Base-by-base conservation (phyloP, 2,888 invertebrate species). In the Cacoxenus indagator region DNA sequence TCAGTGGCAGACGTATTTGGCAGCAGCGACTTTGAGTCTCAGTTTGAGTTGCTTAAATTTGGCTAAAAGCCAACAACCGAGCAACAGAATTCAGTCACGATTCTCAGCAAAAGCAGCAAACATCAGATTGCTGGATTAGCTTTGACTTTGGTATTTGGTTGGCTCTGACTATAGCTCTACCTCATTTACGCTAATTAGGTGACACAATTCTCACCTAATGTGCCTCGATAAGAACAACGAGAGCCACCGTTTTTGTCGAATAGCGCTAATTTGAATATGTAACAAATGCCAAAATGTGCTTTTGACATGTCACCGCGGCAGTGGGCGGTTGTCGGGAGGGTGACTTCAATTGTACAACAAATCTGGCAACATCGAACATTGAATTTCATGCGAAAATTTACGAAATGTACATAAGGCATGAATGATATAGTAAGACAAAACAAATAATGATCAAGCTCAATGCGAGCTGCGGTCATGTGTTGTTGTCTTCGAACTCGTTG, bases 171-270 rank as follows among this genome's bases (percentile, higher is more conserved):
- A n/a, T n/a, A n/a, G n/a, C n/a, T n/a, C n/a, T n/a, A n/a, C n/a
- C 57, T 76, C 80, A 82, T 80, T 82, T 85, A 85, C 80, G 86
- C 83, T 86, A 86, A 86, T 85, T 85, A 85, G 80, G 86, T 86
- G 86, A 85, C 86, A 86, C 86, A 86, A 86, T 86, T 86, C 86
- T 84, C 85, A 86, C 84, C 83, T 84, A 84, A 84, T 84, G 84
- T 85, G 78, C 70, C 74, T 78, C 75, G 80, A 80, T 80, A 80
- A 81, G 48, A n/a, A 48, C 9, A 8, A 48, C 19, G 48, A 48
- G n/a, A n/a, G n/a, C n/a, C n/a, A 22, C 55, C 55, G 26, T 55
- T 59, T 59, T 59, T 59, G 57, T 22, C 26, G 27, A 14, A 11
- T 4, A 31, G 9, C 17, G 57, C 57, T 59, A 59, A 59, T 59